Base-by-base conservation (phyloP, 2,888 invertebrate genomes). In the Schrankia costaestrigalis region DNA sequence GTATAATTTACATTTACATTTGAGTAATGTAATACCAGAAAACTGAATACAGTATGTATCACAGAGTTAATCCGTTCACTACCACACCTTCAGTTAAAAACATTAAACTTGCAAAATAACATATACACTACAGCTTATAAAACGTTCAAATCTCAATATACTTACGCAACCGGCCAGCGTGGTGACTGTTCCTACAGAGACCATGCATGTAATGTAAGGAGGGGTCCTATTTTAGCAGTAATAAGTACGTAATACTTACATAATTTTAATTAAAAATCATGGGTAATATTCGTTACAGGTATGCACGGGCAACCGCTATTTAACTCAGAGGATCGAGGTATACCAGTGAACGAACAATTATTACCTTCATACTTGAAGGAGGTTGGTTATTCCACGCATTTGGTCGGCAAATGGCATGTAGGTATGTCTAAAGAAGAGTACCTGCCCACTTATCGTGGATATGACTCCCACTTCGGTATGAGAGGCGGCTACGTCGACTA, bases 361-460 rank as follows among this genome's bases (percentile, higher is more conserved):
- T 60, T 91, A n/a, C 90, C 91, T 0, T 83, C 91, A 56, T 91
- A 93, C 66, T 71, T 96, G 41, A 89, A 89, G 57, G 86, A 85
- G 17, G 63, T 90, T 37, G 95, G 95, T 0, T 97, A 97, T 77
- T 76, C 85, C 3, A 96, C 96, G 0, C 93, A 95, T 70, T 89
- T 95, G 14, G 90, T 97, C 6, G 97, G 97, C 11, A 97, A 97
- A 85, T 97, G 97, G 97, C 94, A 95, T 71, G 90, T 97, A 38
- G 97, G 97, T 1, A 95, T 93, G 85, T 93, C 91, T 45, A 87
- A 89, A 33, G 86, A 89, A 31, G 91, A 91, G 52, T 95, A 91
- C 68, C 90, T 94, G 1, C 96, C 95, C 0, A 91, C 90, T 1
- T 89, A 88, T 33, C 89, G 95, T 32, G 96, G 96, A 3, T 96